These are phyloP conservation scores for Altica lythri DNA, from an alignment of 2,888 invertebrate genomes.

Conservation along the genomic window DNA sequence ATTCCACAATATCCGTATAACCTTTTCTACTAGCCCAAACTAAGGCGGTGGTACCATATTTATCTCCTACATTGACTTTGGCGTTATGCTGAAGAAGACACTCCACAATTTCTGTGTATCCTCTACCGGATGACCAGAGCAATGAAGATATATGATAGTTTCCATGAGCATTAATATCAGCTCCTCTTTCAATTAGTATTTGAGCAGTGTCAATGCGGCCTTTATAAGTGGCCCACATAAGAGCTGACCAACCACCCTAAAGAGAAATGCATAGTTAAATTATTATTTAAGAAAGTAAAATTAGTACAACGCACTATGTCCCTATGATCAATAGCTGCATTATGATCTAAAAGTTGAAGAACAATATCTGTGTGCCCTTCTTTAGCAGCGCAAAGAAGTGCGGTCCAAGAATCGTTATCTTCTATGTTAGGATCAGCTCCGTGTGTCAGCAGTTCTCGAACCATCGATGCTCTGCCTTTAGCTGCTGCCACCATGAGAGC, in stretches of 20 bases:
- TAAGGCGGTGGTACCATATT: slow-evolving; percentile 94
- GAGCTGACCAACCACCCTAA: slow-evolving; percentile 94
- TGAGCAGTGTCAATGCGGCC: slow-evolving; percentile 75
- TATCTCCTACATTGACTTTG: slow-evolving; percentile 94
- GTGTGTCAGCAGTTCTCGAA: slow-evolving; percentile 81
- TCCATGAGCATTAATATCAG: slow-evolving; percentile 94
- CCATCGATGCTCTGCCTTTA: slow-evolving; percentile 82
- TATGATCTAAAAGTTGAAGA: slow-evolving; percentile 80
- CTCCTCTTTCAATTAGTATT: slow-evolving; percentile 80
- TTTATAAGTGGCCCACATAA: slow-evolving; percentile 98
- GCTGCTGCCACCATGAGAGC: slow-evolving; percentile 91
- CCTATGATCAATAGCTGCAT: slow-evolving; percentile 80
- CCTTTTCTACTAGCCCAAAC: slow-evolving; percentile 97
- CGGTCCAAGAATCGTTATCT: slow-evolving; percentile 93
- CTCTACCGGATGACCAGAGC: slow-evolving; percentile 94
- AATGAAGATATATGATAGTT: slow-evolving; percentile 93
- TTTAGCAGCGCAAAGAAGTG: slow-evolving; percentile 87
- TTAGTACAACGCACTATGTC: slow-evolving; percentile 50
- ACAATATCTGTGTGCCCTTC: slow-evolving; percentile 85
- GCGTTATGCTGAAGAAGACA: slow-evolving; percentile 84
- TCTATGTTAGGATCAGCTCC: slow-evolving; percentile 92
- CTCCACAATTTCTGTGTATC: slow-evolving; percentile 83
- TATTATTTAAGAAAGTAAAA: not conserved
- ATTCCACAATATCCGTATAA: slow-evolving; percentile 79
- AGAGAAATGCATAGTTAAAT: slow-evolving; percentile 24